phyloP scores from a whole-genome alignment of 2,797 vertebrate species.

The Chromis chromis region DNA sequence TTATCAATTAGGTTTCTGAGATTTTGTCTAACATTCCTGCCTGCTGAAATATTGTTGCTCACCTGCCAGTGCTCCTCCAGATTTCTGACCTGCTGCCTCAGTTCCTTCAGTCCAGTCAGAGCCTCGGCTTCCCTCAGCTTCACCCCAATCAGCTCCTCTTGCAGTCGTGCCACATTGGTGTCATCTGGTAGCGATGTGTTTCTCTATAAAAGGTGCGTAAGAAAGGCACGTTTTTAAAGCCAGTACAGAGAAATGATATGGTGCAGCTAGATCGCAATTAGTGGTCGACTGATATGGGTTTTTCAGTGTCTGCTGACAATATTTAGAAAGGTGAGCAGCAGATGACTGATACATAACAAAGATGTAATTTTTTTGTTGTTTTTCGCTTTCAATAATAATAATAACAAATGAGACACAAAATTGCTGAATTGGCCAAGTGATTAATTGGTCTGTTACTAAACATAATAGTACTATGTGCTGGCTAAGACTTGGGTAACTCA shows the following conservation, averaged over 20 bases:
- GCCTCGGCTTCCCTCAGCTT: constrained; percentile 97
- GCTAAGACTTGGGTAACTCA: constrained; percentile 52
- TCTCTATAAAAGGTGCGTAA: constrained; percentile 82
- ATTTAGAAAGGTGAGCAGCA: no score
- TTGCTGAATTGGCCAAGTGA: no score
- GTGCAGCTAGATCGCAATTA: no score
- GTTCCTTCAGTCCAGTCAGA: constrained; percentile 92
- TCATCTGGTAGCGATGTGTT: constrained; percentile 95
- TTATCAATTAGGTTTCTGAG: not conserved
- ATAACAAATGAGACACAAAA: no score
- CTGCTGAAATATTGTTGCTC: constrained; percentile 19
- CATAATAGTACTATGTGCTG: not conserved
- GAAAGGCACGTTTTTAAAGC: not conserved
- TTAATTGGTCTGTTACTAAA: no score
- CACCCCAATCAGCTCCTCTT: constrained; percentile 95
- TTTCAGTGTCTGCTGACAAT: no score
- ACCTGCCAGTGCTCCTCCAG: constrained; percentile 99
- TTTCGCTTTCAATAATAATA: no score
- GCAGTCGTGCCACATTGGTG: constrained; percentile 93
- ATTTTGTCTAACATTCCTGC: not conserved
- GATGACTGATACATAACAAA: no score
- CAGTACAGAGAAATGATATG: not conserved
- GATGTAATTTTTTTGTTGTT: no score
- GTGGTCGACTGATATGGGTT: no score
- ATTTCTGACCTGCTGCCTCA: constrained; percentile 92